Conservation (phyloP, 2,888 invertebrate genomes). For the Drosophila meridiana region DNA sequence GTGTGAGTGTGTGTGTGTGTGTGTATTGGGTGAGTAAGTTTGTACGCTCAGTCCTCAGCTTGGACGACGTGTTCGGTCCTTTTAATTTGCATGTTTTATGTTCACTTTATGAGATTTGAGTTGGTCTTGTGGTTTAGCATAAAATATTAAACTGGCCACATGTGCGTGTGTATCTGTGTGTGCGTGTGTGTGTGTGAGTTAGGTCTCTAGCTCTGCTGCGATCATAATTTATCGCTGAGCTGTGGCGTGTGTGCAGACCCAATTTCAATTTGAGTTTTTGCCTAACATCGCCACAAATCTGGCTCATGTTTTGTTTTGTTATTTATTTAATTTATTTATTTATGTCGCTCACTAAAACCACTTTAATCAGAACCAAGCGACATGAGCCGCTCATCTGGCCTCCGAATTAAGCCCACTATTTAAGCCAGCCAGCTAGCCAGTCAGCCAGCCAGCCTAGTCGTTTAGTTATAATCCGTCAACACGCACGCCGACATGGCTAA, state of each 20-base stretch:
- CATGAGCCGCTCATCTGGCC: conserved; percentile 61
- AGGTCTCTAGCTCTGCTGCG: conserved; percentile 70
- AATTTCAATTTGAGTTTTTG: conserved; percentile 75
- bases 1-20: conserved; percentile 30
- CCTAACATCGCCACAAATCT: conserved; percentile 54
- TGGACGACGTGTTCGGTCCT: conserved; percentile 79
- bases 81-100: conserved; percentile 82
- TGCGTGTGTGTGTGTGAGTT: conserved; percentile 18
- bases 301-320: conserved; percentile 47
- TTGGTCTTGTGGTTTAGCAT: conserved; percentile 75
- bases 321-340: conserved; percentile 77
- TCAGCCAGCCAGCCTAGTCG: conserved; percentile 30
- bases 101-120: conserved; percentile 80
- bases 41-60: conserved; percentile 46
- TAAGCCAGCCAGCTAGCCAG: conserved; percentile 33
- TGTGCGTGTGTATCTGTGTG: conserved; percentile 38
- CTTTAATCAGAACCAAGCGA: conserved; percentile 67
- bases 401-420: conserved; percentile 51
- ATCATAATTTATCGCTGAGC: conserved; percentile 71
- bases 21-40: conserved; percentile 16
- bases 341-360: conserved; percentile 71
- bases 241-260: conserved; percentile 32
- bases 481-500: conserved; percentile 49
- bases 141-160: conserved; percentile 76
- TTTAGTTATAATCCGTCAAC: conserved; percentile 56